Percentiles rank a stretch among this genome's conserved stretches.
phyloP scores from a whole-genome alignment of 1,140 invertebrate species.

The Himalopsyche phryganea region DNA sequence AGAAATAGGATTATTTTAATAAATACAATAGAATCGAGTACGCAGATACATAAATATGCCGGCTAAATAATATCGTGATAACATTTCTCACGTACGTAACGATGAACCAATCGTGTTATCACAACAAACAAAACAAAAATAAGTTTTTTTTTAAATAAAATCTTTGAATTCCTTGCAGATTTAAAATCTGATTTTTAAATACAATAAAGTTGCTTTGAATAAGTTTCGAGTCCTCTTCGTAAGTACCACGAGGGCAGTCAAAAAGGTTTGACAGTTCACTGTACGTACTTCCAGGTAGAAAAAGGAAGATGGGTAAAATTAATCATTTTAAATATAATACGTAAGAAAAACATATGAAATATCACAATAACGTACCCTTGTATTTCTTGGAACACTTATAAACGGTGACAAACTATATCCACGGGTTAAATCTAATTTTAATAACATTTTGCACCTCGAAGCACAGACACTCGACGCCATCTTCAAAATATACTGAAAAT shows the following conservation, averaged over 20 bases:
- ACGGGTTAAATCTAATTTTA: slow-evolving; percentile 55
- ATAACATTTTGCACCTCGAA: slow-evolving; percentile 51
- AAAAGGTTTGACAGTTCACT: slow-evolving; percentile 5
- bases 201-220: too few species aligned
- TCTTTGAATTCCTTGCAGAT: too few species aligned
- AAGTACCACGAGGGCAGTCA: not conserved
- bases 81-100: too few species aligned
- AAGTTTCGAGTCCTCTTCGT: not conserved
- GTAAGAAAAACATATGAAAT: not conserved
- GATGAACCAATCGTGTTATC: too few species aligned
- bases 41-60: too few species aligned
- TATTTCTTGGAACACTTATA: slow-evolving; percentile 50
- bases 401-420: slow-evolving; percentile 51
- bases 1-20: too few species aligned
- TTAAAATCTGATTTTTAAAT: too few species aligned
- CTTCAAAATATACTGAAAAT: slow-evolving; percentile 40
- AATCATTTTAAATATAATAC: not conserved
- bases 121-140: too few species aligned
- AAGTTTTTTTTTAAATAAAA: too few species aligned
- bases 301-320: not conserved
- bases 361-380: slow-evolving; percentile 43
- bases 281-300: not conserved
- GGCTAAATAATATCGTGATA: too few species aligned
- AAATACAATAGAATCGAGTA: too few species aligned
- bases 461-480: slow-evolving; percentile 54